Base-by-base conservation (phyloP, 1,140 invertebrate genomes). In the Leptoteleia sp. region DNA sequence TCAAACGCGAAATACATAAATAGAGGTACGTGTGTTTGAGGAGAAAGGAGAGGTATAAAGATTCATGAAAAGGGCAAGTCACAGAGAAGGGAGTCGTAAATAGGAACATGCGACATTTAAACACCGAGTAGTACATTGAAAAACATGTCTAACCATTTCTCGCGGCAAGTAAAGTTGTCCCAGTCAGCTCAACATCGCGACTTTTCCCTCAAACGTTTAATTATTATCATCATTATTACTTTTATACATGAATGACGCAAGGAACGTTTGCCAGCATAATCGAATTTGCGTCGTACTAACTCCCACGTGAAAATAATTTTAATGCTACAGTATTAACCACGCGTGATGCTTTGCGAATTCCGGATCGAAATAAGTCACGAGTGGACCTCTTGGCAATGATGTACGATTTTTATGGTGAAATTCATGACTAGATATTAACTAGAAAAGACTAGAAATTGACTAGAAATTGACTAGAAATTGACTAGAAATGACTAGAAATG, bases 31-130 rank as follows among this genome's bases (percentile, higher is more conserved):
- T 55, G 31, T 76, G 38, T 68, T 68, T 52, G 33, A 48, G 27
- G 68, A 73, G 67, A 73, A 68, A 73, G 70, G 67, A 73, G 43
- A 79, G 38, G 61, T 67, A 62, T 62, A 71, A 65, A 52, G 65
- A 71, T 71, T 45, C 48, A 55, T 72, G 67, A 73, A 54, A 80
- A 78, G 81, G 80, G 73, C 64, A 82, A 82, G 71, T 79, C 65
- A 83, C 59, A 83, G 65, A 72, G 61, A 82, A 68, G 67, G 67
- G 81, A 79, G 62, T 82, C 78, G 76, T 85, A 84, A 82, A 82
- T 81, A 81, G 85, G 84, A 85, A 86, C 83, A 87, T 85, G 84
- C 85, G 86, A 88, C 85, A 87, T 85, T 85, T 85, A 88, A 77
- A 88, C 84, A 87, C 76, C 76, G 75, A 87, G 76, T n/a, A n/a